Base-by-base conservation (phyloP, 2,888 invertebrate genomes). In the Siphonodentalium dalli region DNA sequence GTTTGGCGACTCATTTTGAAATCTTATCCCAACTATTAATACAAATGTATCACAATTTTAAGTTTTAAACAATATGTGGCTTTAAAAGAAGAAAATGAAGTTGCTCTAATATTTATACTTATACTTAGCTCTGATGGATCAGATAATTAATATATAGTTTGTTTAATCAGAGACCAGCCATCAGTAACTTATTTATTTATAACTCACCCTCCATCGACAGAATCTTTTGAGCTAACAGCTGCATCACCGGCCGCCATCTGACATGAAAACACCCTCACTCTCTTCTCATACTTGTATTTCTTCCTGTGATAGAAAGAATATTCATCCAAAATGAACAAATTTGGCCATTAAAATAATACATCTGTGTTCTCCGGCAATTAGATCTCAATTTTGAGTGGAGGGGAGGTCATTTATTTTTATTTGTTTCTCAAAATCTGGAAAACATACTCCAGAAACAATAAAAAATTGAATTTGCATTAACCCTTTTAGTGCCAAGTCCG, bases 261-360 rank as follows among this genome's bases (percentile, higher is more conserved):
- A 11, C 66, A 60, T 2, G 80, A 77, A 61, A 82, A 80, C 1
- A 71, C 55, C 44, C 83, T 61, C 9, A 77, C 77, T 44, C 77
- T 59, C 51, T 77, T 73, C 27, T 69, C 69, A 70, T 76, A 83
- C 51, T 80, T 82, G 65, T 83, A 83, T 18, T 73, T 72, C 43
- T 85, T 84, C 49, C 85, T 85, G 66, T 33, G 74, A 72, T 45
- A 52, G 58, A 39, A 31, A 33, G 31, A 1, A 15, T n/a, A 1
- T 42, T 20, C 3, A 15, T 44, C 5, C n/a, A 43, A 33, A 26
- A 18, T 39, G 20, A 3, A 29, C 3, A 18, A 4, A 11, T 9
- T 29, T 29, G 31, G 31, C 31, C 13, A 29, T 7, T 20, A 13
- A 37, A 37, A 24, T n/a, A 9, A 37, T 24, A 37, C n/a, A n/a